A percentile compares a stretch with the other conserved stretches of the same genome.
Evolutionary conservation across 2,888 invertebrate genomes (phyloP).

Genomic region (Melanchra persicariae): DNA sequence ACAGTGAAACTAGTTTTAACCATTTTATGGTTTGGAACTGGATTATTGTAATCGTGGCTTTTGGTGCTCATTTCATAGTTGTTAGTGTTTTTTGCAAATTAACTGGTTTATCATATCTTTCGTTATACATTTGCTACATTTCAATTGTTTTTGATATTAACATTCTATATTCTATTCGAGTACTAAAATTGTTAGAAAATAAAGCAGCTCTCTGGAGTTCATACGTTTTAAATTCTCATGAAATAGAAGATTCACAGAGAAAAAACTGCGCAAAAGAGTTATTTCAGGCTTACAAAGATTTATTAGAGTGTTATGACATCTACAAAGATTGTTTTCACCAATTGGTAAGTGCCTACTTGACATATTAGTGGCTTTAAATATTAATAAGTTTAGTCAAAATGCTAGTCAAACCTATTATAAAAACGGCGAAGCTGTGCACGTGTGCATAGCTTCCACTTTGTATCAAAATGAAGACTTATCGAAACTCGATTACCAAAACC

Average conservation of each 20-base stretch:
- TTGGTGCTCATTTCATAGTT: neutral
- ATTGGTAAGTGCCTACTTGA: conserved; percentile 19
- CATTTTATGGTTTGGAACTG: neutral
- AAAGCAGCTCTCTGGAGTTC: conserved; percentile 15
- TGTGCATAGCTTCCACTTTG: too few species aligned
- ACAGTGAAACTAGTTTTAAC: neutral
- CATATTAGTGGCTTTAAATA: neutral
- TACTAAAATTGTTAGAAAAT: conserved; percentile 14
- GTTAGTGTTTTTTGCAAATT: neutral
- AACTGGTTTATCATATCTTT: neutral
- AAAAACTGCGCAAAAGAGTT: neutral
- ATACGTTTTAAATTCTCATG: neutral
- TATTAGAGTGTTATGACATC: conserved; percentile 26
- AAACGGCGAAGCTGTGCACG: too few species aligned
- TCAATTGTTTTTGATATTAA: conserved; percentile 19
- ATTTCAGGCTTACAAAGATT: conserved; percentile 21
- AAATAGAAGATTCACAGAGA: neutral
- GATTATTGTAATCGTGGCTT: neutral
- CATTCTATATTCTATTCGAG: conserved; percentile 24
- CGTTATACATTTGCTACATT: neutral
- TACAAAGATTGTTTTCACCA: conserved; percentile 21
- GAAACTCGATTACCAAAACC: too few species aligned
- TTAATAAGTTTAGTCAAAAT: too few species aligned
- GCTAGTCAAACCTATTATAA: too few species aligned
- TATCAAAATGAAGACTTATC: too few species aligned